Base-by-base conservation (phyloP, 2,113 vertebrate species). In the Argyrosomus japonicus region DNA sequence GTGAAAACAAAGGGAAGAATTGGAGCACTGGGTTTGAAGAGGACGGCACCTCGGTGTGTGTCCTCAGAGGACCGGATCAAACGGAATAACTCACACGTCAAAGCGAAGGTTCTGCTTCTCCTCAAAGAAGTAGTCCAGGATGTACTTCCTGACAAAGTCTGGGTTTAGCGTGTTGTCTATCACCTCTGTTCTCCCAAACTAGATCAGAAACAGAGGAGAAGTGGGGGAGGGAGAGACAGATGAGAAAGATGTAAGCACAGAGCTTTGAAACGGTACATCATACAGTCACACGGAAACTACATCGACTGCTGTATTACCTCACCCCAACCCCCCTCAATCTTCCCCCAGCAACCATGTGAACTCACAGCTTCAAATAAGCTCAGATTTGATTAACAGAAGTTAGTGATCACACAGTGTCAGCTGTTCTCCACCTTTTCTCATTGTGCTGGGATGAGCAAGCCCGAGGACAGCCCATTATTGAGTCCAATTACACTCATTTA, bases 41-140 rank as follows among this genome's bases (percentile, higher is more conserved):
- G 79, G 47, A 18, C 2, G 19, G 78, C 51, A 51, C 56, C 72
- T 73, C 23, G 21, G 36, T 57, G 64, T 73, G 65, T 78, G 68
- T 84, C 82, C 80, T 81, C 82, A 2, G 78, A 88, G 77, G 85
- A 85, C 17, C 17, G 9, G 81, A 85, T 89, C 77, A 91, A 92
- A 94, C 53, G 18, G 75, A 93, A 87, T 86, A 88, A 96, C 98
- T 98, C 88, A 99, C 98, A 98, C 95, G 91, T 99, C 97, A 68
- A 99, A 98, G 79, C 98, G 97, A 29, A 99, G 96, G 91, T 96
- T 98, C 95, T 99, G 98, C 88, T 97, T 97, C 95, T 99, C 97
- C 94, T 99, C 98, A 32, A 99, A 99, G 93, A 97, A 98, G 91
- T 98, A 99, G 93, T 99, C 96, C 43, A 98, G 95, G 60, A 99